Evolutionary conservation across 2,888 invertebrate species (phyloP), one percentile per base, ranked within the genome.

Genomic region (Unio pictorum): DNA sequence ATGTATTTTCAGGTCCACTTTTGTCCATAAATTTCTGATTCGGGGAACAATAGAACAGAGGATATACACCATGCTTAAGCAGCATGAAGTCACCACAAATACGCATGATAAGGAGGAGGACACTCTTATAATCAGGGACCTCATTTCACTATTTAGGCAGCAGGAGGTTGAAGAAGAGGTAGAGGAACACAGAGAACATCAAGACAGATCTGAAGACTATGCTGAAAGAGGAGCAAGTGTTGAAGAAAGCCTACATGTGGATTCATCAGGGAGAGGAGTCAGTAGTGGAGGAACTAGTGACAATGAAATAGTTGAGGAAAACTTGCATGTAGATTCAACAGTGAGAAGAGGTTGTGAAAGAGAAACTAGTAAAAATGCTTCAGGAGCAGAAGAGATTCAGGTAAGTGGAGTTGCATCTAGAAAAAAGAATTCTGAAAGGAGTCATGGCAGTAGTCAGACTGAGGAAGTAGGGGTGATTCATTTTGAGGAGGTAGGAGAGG

Each of bases 1-100:
- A n/a, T n/a, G 28, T n/a, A 18, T 6, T 79, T 89, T 81, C 86
- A 93, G 92, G 84, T 90, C 92, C 58, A 95, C 95, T 0, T 91
- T 92, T 58, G 93, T 95, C 0, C 94, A 95, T 89, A 92, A 94
- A 68, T 94, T 95, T 87, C 89, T 94, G 64, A 92, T 94, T 17
- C 85, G 87, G 71, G 91, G 92, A 72, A 94, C 95, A 0, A 93
- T 95, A 28, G 95, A 95, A 86, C 94, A 95, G 85, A 92, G 92
- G 69, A 93, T 95, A 69, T 77, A 81, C 56, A 61, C 68, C 1
- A 78, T 87, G 78, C 73, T 87, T 28, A 79, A 83, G 61, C 71
- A 81, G 8, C 78, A 81, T 15, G 75, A 81, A 28, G 76, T 66
- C 28, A 75, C 73, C 55, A 66, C 72, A 11, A 61, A 73, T 54